Evolutionary conservation across 2,888 invertebrate species (phyloP).

Genomic region (Melolontha melolontha): DNA sequence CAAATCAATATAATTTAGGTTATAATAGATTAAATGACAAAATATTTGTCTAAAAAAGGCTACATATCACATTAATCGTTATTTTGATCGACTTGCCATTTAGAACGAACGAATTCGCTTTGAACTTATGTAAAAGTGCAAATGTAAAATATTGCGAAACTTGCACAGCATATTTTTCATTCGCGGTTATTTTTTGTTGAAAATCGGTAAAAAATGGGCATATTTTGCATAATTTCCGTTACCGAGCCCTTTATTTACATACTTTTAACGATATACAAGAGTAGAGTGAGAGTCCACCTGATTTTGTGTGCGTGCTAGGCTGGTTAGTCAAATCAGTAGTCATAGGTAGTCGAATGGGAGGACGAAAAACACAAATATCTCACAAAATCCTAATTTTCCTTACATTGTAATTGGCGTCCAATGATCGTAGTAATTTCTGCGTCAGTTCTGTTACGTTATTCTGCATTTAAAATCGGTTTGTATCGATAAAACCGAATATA

Average conservation of each 20-base stretch:
- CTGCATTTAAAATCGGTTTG: slow-evolving; percentile 78
- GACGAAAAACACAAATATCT: slow-evolving; percentile 54
- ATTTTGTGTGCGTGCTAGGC: slow-evolving; percentile 48
- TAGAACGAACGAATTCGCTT: slow-evolving; percentile 18
- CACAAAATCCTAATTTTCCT: slow-evolving; percentile 68
- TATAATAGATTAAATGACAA: slow-evolving; percentile 29
- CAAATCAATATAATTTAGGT: slow-evolving; percentile 38
- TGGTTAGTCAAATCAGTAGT: slow-evolving; percentile 39
- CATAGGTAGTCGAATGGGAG: slow-evolving; percentile 49
- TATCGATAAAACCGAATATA: slow-evolving; percentile 66
- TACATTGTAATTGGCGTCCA: slow-evolving; percentile 99
- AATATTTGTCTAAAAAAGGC: slow-evolving; percentile 27
- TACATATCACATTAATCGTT: neutral
- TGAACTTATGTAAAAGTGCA: slow-evolving; percentile 32
- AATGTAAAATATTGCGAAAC: slow-evolving; percentile 38
- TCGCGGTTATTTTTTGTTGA: slow-evolving; percentile 4
- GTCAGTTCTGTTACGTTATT: slow-evolving; percentile 90
- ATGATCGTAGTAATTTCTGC: slow-evolving; percentile 95
- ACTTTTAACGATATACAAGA: slow-evolving; percentile 52
- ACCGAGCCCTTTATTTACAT: slow-evolving; percentile 51
- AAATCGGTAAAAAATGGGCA: slow-evolving; percentile 26
- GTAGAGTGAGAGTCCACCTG: slow-evolving; percentile 61
- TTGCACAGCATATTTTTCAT: slow-evolving; percentile 29
- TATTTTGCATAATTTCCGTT: slow-evolving; percentile 21
- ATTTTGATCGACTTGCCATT: slow-evolving; percentile 10